phyloP scores from a whole-genome alignment of 2,797 vertebrate species.

The Pyrocephalus nanus region DNA sequence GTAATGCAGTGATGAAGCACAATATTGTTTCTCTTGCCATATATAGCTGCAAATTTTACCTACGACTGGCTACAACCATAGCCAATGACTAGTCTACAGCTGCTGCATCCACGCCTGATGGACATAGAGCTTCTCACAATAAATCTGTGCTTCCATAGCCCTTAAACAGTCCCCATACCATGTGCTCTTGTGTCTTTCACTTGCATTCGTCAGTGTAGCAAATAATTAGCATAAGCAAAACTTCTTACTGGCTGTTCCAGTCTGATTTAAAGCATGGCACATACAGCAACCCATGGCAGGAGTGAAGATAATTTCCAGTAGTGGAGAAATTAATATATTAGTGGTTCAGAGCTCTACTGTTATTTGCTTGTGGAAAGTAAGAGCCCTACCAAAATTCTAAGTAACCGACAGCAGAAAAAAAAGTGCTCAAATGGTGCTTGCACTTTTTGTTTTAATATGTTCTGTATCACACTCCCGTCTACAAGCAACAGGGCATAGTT shows the following conservation, averaged over 20 bases:
- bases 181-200: neutral
- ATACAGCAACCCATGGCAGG: neutral
- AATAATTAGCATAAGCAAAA: neutral
- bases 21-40: neutral
- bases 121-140: neutral
- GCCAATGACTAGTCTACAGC: neutral
- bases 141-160: neutral
- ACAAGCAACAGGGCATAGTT: neutral
- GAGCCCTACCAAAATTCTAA: neutral
- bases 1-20: neutral
- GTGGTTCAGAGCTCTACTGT: neutral
- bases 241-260: neutral
- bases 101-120: neutral
- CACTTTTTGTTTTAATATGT: neutral
- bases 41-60: neutral
- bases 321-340: neutral
- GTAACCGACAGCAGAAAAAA: neutral
- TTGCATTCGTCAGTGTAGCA: neutral
- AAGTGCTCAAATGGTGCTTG: neutral
- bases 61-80: fast-evolving
- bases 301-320: neutral
- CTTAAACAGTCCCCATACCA: neutral
- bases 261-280: neutral
- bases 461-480: neutral
- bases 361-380: neutral